Evolutionary conservation across 2,888 invertebrate species (phyloP).

Genomic region (Meghimatium bilineatum): DNA sequence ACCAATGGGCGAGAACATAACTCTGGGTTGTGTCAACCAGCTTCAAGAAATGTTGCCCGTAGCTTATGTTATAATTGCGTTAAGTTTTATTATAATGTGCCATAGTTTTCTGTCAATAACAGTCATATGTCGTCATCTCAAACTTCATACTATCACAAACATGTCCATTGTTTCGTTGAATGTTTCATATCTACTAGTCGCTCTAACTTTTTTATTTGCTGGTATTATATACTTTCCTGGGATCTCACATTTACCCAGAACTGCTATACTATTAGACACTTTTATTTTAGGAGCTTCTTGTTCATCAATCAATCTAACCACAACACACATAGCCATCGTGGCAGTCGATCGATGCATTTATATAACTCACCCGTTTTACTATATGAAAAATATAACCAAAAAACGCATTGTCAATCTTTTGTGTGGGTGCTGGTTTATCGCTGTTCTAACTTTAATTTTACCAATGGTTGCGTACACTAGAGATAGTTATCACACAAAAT

Average conservation of each 20-base stretch:
- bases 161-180: background rate
- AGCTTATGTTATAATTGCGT: background rate
- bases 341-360: conserved; percentile 14
- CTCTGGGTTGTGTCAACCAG: background rate
- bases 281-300: background rate
- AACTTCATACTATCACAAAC: background rate
- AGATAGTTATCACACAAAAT: background rate
- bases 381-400: background rate
- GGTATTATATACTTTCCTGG: background rate
- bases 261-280: background rate
- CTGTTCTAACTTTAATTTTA: background rate
- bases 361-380: background rate
- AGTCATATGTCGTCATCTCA: background rate
- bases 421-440: background rate
- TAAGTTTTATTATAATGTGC: background rate
- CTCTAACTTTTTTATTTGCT: background rate
- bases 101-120: background rate
- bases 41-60: background rate
- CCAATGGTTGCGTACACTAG: background rate
- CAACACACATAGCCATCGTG: background rate
- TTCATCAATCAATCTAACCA: background rate
- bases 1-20: background rate
- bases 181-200: background rate
- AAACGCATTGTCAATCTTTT: background rate
- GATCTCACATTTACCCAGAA: background rate